Base-by-base conservation (phyloP, 2,888 invertebrate species). In the Emmelina monodactyla region DNA sequence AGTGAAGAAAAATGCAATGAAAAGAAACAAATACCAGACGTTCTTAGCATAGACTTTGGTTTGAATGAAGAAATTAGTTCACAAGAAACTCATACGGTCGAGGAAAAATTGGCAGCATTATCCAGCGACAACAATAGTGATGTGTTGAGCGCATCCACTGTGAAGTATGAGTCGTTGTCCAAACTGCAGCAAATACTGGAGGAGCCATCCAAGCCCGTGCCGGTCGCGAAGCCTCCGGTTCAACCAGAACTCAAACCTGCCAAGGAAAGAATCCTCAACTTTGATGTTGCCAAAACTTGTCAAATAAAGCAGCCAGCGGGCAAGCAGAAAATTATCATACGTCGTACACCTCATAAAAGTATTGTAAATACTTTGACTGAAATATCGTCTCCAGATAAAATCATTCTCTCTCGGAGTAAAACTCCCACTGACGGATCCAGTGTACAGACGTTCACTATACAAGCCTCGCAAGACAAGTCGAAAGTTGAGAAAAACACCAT, bases 141-240 rank as follows among this genome's bases (percentile, higher is more conserved):
- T 33, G 41, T 49, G 16, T 46, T 43, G 32, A 55, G 51, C 36
- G 41, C 46, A 4, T 69, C 62, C 48, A 51, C 47, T 22, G 37
- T 48, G n/a, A 60, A 62, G 41, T 62, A 60, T 37, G 73, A 70
- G 35, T 66, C 68, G n/a, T 70, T 82, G 2, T 81, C 83, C 1
- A 85, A 83, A 60, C 53, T 85, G 29, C 58, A 85, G 39, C 83
- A 84, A 55, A 82, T 85, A 37, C 58, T 85, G 42, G 83, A 83
- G 47, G 82, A 83, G 43, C 73, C 79, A 0, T 56, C 55, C 36
- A 53, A 62, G 41, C 62, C 66, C 11, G 73, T 64, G 53, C 9
- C 19, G 19, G 19, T 6, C 5, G 5, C 10, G 46, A 46, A 60
- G 13, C 43, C 56, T 13, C 45, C 62, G 9, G 39, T 62, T 14